Base-by-base conservation (phyloP, 2,113 vertebrate genomes). In the Macrotus californicus region DNA sequence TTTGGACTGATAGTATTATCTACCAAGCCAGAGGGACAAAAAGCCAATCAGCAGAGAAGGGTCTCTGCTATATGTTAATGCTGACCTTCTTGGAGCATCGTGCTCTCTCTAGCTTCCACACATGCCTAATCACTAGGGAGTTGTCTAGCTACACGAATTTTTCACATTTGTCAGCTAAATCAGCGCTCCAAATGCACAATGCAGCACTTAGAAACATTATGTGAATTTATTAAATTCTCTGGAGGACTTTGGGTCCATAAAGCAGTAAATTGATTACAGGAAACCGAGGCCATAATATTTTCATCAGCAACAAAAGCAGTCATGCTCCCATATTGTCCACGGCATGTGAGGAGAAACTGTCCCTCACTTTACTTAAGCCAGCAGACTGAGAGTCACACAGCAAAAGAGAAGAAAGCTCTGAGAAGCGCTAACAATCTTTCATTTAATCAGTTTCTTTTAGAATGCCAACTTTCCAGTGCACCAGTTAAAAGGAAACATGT, bases 171-270 rank as follows among this genome's bases (percentile, higher is more conserved):
- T 97, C 97, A 97, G 97, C 96, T 97, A 96, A 97, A 96, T 97
- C 97, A 95, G 97, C 0, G 70, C 76, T 96, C 92, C 96, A 96
- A 97, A 96, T 97, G 96, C 96, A 96, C 97, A 97, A 96, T 94
- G 95, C 97, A 97, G 97, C 97, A 93, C 97, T 97, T 96, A 97
- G 97, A 94, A 97, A 96, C 97, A 97, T 97, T 96, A 97, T 93
- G 95, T 96, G 97, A 97, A 97, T 97, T 97, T 97, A 97, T 97
- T 97, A 97, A 97, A 97, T 97, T 97, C 97, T 97, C 97, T 97
- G 94, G 97, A 97, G 97, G 97, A 97, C 97, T 97, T 97, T 93
- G 87, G 95, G 97, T 96, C 97, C 97, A 97, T 97, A 97, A 97
- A 97, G 95, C 83, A 97, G 97, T 96, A 97, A 97, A 97, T 97